Percentiles rank a stretch among this genome's conserved stretches.
Evolutionary conservation across 2,888 invertebrate genomes (phyloP).

Genomic region (Drosophila fulvimacula): DNA sequence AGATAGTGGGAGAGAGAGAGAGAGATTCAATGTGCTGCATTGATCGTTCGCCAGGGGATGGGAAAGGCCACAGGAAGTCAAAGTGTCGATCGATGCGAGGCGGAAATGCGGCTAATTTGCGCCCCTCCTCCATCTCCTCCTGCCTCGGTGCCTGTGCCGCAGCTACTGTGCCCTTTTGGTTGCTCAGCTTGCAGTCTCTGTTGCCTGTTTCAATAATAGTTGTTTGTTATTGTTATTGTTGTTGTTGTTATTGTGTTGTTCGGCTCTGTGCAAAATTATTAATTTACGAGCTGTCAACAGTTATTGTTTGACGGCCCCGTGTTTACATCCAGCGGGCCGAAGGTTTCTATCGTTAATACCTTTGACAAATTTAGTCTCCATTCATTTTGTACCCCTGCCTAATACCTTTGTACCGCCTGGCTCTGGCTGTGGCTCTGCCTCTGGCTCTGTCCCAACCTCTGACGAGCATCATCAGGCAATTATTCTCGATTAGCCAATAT

Average conservation of each 20-base stretch:
- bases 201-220: constrained; percentile 20
- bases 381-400: constrained; percentile 25
- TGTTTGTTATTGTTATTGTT: constrained; percentile 18
- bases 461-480: constrained; percentile 62
- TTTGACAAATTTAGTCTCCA: constrained; percentile 69
- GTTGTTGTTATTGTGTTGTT: constrained; percentile 5
- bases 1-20: not conserved
- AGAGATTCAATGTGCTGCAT: not conserved
- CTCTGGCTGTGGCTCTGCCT: not conserved
- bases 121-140: constrained; percentile 18
- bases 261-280: constrained; percentile 71
- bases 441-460: constrained; percentile 3
- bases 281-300: constrained; percentile 81
- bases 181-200: constrained; percentile 44
- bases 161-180: constrained; percentile 35
- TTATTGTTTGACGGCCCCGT: constrained; percentile 70
- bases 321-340: constrained; percentile 64
- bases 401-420: constrained; percentile 22
- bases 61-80: constrained; percentile 77
- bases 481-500: constrained; percentile 75
- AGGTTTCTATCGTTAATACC: constrained; percentile 60
- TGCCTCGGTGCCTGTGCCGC: constrained; percentile 11
- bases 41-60: constrained; percentile 20
- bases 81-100: constrained; percentile 69
- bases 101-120: constrained; percentile 79